Evolutionary conservation across 2,888 invertebrate species (phyloP).

Genomic region (Folsomia candida): DNA sequence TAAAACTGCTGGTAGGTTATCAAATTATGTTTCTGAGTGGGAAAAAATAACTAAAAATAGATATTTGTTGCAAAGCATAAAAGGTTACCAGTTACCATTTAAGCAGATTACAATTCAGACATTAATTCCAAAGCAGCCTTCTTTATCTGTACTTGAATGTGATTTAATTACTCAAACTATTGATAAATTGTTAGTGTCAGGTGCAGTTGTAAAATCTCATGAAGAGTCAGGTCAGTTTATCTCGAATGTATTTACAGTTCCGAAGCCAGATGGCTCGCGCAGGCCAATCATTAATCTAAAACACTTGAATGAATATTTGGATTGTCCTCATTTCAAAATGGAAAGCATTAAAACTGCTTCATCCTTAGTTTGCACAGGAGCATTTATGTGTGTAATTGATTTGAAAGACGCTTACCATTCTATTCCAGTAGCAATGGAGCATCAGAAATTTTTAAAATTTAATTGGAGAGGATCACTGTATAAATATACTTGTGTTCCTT

Average conservation of each 20-base stretch:
- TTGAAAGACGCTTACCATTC: slow-evolving; percentile 1
- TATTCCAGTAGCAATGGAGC: background rate
- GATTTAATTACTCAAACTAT: background rate
- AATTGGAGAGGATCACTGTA: background rate
- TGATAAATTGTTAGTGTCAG: no score
- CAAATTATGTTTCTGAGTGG: slow-evolving; percentile 8
- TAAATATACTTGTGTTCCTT: background rate
- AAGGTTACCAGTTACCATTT: slow-evolving; percentile 19
- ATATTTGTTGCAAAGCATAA: slow-evolving; percentile 1
- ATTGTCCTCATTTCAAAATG: no score
- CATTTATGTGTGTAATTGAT: background rate
- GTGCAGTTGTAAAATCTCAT: background rate
- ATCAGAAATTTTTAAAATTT: background rate
- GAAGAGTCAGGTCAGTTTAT: background rate
- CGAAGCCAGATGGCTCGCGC: no score
- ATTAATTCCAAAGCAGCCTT: background rate
- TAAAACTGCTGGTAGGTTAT: slow-evolving; percentile 20
- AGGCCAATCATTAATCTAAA: no score
- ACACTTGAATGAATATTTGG: background rate
- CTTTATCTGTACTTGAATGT: background rate
- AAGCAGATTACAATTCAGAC: background rate
- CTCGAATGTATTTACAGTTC: background rate
- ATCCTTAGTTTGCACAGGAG: background rate
- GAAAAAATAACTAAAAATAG: slow-evolving; percentile 14
- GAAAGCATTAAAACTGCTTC: background rate